These are phyloP conservation scores for Simalia tracyae DNA, from an alignment of 2,797 vertebrate genomes.

Conservation along the genomic window DNA sequence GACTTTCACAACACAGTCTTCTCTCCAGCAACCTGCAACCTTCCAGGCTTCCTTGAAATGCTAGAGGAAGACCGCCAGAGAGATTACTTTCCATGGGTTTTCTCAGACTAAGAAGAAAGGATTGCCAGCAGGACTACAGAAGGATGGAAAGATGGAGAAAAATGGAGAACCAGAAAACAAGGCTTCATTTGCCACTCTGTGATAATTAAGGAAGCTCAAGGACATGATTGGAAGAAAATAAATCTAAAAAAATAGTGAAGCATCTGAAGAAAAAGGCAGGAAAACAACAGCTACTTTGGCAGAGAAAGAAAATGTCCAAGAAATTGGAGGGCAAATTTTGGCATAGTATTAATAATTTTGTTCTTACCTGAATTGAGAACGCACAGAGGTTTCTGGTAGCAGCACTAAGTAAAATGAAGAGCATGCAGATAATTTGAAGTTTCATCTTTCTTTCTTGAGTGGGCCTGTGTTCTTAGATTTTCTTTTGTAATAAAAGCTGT, in stretches of 20 bases:
- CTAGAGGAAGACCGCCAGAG: neutral
- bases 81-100: neutral
- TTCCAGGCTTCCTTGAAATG: neutral
- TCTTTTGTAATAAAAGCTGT: neutral
- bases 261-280: neutral
- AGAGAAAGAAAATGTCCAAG: neutral
- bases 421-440: neutral
- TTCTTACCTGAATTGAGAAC: slow-evolving; percentile 23
- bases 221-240: neutral
- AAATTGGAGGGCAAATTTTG: neutral
- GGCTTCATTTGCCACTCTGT: neutral
- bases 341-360: neutral
- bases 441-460: slow-evolving; percentile 6
- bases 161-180: neutral
- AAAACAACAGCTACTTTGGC: neutral
- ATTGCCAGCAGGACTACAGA: neutral
- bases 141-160: neutral
- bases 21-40: neutral
- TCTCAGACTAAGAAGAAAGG: neutral
- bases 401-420: slow-evolving; percentile 6
- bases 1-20: neutral
- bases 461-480: neutral
- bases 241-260: neutral
- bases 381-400: neutral
- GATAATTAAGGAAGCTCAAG: neutral